phyloP scores from a whole-genome alignment of 2,888 invertebrate species.

The Crocallis elinguaria region DNA sequence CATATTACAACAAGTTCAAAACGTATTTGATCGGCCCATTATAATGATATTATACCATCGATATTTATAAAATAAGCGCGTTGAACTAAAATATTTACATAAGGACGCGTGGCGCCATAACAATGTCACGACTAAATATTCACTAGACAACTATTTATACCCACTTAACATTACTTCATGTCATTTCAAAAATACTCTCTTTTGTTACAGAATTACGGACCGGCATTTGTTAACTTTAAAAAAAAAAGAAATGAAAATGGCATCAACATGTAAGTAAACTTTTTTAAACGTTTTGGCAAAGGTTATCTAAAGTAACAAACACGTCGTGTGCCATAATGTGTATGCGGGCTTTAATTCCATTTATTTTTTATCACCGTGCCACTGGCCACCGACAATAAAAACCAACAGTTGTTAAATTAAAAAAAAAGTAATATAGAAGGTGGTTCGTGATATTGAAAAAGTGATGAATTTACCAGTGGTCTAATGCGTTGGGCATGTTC shows the following conservation, averaged over 20 bases:
- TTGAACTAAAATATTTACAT: slow-evolving; percentile 46
- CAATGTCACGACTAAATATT: slow-evolving; percentile 11
- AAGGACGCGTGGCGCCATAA: slow-evolving; percentile 39
- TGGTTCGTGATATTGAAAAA: slow-evolving; percentile 10
- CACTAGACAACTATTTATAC: slow-evolving; percentile 1
- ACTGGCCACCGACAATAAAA: slow-evolving; percentile 24
- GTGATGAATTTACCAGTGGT: slow-evolving; percentile 21
- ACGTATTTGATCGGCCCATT: slow-evolving; percentile 9
- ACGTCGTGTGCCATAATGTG: slow-evolving; percentile 35
- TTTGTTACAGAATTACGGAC: slow-evolving; percentile 46
- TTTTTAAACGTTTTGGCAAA: slow-evolving; percentile 1
- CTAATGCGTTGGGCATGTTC: slow-evolving; percentile 24
- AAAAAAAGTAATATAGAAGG: slow-evolving; percentile 17
- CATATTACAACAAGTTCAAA: neutral
- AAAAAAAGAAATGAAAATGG: slow-evolving; percentile 9
- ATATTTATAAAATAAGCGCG: slow-evolving; percentile 45
- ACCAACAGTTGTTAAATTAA: slow-evolving; percentile 22
- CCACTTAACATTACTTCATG: slow-evolving; percentile 5
- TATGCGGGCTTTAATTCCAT: slow-evolving; percentile 50
- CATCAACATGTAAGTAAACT: slow-evolving; percentile 20
- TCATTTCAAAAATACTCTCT: slow-evolving; percentile 25
- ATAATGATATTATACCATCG: slow-evolving; percentile 23
- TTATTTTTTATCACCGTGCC: slow-evolving; percentile 45
- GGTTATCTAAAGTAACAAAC: slow-evolving; percentile 16
- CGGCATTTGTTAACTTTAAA: slow-evolving; percentile 10